Conservation (phyloP, 1,140 invertebrate species). For the Episyrphus balteatus region DNA sequence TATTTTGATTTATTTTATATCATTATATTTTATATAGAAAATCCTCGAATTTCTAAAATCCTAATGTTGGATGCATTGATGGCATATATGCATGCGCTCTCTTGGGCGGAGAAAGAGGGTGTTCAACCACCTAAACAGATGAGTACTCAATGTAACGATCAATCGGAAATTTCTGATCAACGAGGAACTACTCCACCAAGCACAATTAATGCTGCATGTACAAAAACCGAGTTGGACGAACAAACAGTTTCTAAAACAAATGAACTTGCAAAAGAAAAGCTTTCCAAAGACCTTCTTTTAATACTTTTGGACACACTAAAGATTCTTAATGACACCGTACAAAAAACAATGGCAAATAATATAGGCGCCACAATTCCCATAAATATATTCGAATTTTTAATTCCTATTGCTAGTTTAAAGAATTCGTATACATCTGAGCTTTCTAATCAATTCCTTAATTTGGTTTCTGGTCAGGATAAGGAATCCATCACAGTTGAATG, state of each 20-base stretch:
- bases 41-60: constrained; percentile 26
- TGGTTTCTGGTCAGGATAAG: constrained; percentile 31
- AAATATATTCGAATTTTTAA: constrained; percentile 23
- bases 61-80: constrained; percentile 28
- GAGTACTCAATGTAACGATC: background rate
- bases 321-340: constrained; percentile 19
- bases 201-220: constrained; percentile 1
- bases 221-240: constrained; percentile 11
- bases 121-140: constrained; percentile 10
- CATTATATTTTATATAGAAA: constrained; percentile 9
- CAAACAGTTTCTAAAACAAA: constrained; percentile 9
- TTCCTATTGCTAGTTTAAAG: constrained; percentile 31
- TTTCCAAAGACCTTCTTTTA: constrained; percentile 18
- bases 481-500: constrained; percentile 31
- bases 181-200: constrained; percentile 9
- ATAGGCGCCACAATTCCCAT: constrained; percentile 21
- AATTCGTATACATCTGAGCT: constrained; percentile 26
- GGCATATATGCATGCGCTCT: constrained; percentile 31
- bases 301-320: constrained; percentile 23
- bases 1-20: constrained; percentile 3
- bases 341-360: constrained; percentile 23
- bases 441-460: constrained; percentile 25
- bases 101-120: constrained; percentile 29
- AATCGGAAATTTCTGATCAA: constrained; percentile 2
- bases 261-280: constrained; percentile 17